Evolutionary conservation across 2,888 invertebrate genomes (phyloP), one percentile per base, ranked within the genome.

Genomic region (Hedya salicella): DNA sequence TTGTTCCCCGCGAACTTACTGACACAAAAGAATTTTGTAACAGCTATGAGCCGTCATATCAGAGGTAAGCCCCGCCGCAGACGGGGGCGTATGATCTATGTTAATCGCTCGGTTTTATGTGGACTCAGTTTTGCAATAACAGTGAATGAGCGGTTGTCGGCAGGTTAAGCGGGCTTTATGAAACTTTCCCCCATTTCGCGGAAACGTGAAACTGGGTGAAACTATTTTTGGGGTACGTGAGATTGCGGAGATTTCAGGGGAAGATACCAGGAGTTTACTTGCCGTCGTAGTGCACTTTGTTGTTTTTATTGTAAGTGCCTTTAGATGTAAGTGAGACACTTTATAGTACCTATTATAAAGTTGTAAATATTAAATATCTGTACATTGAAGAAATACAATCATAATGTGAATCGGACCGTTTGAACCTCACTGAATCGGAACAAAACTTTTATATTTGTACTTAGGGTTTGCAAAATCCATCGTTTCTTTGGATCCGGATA

Each of bases 41-140:
- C 64, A 56, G 57, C 56, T 48, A 59, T 49, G 65, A 76, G 77
- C 75, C 75, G 79, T 83, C 83, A 83, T 83, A 83, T 81, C 79
- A 70, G 72, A 80, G 84, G 80, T 84, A 82, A 84, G 80, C 82
- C 78, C 56, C 19, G 69, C 46, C 54, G 67, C 56, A 57, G 57
- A 39, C 64, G 40, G 30, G n/a, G 54, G 48, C 68, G 75, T 72
- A 72, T 82, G 81, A 83, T 82, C 81, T 83, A 82, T 83, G 85
- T 83, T 84, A 85, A 85, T 84, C 83, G 77, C 76, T 14, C 66
- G 80, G 84, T 78, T 82, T 84, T 81, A 78, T 80, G 75, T 76
- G 82, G 82, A 78, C 81, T 80, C 74, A 78, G 79, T 79, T 80
- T 80, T 82, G 83, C 80, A 84, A 84, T 85, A 84, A 83, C 79